These are phyloP conservation scores for Abrostola triplasia DNA, from an alignment of 2,888 invertebrate species.

Conservation along the genomic window DNA sequence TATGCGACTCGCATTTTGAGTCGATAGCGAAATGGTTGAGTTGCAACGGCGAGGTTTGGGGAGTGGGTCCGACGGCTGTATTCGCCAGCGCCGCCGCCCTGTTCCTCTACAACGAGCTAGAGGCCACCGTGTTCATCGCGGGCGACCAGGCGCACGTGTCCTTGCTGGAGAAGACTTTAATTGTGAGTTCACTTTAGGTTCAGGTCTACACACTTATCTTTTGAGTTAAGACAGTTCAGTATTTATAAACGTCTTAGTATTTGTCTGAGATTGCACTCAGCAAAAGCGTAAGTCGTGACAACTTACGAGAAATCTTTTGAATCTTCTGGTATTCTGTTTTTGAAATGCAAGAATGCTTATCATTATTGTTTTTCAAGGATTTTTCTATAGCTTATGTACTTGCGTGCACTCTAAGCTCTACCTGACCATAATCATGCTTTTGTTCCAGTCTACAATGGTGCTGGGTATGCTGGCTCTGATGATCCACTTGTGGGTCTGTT, in stretches of 20 bases:
- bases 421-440: neutral
- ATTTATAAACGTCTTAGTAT: too few relatives aligned
- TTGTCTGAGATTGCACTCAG: too few relatives aligned
- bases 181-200: slow-evolving; percentile 63
- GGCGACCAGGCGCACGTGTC: slow-evolving; percentile 73
- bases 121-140: slow-evolving; percentile 71
- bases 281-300: too few relatives aligned
- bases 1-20: slow-evolving; percentile 71
- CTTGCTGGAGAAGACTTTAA: slow-evolving; percentile 75
- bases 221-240: too few relatives aligned
- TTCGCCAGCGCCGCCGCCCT: slow-evolving; percentile 84
- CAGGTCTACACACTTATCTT: too few relatives aligned
- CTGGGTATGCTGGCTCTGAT: slow-evolving; percentile 83
- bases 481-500: slow-evolving; percentile 84
- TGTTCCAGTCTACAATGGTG: slow-evolving; percentile 79
- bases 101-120: slow-evolving; percentile 83
- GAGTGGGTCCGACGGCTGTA: slow-evolving; percentile 82
- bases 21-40: slow-evolving; percentile 80
- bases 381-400: neutral
- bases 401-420: neutral
- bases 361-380: too few relatives aligned
- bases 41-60: slow-evolving; percentile 84
- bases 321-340: too few relatives aligned
- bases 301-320: too few relatives aligned
- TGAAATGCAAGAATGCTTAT: too few relatives aligned